Evolutionary conservation across 2,797 vertebrate species (phyloP).

Genomic region (Alexandromys oeconomus): DNA sequence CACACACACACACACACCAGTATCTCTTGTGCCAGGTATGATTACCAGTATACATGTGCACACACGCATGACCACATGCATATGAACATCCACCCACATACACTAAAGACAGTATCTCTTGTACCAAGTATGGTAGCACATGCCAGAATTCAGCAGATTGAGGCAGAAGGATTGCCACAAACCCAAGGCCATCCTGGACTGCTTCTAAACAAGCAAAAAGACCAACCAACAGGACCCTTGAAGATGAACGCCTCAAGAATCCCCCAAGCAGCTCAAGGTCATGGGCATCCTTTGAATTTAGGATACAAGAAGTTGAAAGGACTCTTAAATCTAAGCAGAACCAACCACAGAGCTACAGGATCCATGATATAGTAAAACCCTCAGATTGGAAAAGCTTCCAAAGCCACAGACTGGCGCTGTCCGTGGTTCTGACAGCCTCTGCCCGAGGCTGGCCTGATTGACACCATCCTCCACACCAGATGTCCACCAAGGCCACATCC

Average conservation of each 20-base stretch:
- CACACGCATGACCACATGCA: neutral
- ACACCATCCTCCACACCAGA: neutral
- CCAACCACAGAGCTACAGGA: neutral
- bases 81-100: neutral
- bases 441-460: neutral
- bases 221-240: neutral
- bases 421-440: neutral
- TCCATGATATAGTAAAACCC: neutral
- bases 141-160: neutral
- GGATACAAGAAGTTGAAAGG: neutral
- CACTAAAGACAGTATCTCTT: neutral
- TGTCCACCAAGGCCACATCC: neutral
- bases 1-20: neutral
- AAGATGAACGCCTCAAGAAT: neutral
- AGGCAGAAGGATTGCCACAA: neutral
- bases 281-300: neutral
- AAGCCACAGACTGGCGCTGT: neutral
- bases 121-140: neutral
- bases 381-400: neutral
- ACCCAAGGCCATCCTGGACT: neutral
- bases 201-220: neutral
- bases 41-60: neutral
- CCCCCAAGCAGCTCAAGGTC: constrained; percentile 2
- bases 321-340: neutral
- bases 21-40: neutral